phyloP scores from a whole-genome alignment of 1,140 invertebrate genomes.

The Heterodera carotae region DNA sequence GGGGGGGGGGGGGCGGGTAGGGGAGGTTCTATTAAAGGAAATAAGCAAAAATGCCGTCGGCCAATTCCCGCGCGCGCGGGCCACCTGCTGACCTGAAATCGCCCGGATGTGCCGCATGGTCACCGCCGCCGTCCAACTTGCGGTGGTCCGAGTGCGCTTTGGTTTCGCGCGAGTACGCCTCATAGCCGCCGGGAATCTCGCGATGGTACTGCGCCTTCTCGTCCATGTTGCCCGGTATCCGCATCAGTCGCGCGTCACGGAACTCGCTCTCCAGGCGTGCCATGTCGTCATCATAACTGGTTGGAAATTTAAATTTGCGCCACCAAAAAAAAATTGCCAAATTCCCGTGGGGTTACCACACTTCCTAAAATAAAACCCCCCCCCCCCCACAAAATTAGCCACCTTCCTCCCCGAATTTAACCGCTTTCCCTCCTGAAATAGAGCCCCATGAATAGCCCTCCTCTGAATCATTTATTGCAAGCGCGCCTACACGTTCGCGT shows the following conservation, averaged over 20 bases:
- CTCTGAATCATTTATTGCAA: no score
- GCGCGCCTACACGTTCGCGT: not conserved
- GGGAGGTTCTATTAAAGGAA: no score
- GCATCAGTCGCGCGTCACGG: slow-evolving; percentile 44
- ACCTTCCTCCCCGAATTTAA: no score
- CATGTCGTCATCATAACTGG: slow-evolving; percentile 47
- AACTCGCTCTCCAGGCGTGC: slow-evolving; percentile 48
- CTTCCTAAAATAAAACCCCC: no score
- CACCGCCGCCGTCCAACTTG: slow-evolving; percentile 12
- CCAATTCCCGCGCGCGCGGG: not conserved
- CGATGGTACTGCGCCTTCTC: slow-evolving; percentile 25
- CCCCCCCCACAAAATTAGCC: no score
- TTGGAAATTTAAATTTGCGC: no score
- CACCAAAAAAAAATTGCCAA: no score
- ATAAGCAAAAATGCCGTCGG: not conserved
- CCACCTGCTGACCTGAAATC: not conserved
- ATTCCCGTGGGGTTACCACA: no score
- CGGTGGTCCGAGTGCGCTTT: slow-evolving; percentile 29
- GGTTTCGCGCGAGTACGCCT: slow-evolving; percentile 37
- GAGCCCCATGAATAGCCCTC: no score
- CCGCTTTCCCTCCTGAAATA: no score
- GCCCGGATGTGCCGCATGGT: not conserved
- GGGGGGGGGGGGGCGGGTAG: no score
- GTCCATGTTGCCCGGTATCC: slow-evolving; percentile 42
- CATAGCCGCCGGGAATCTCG: slow-evolving; percentile 46